Evolutionary conservation across 2,888 invertebrate species (phyloP), one percentile per base, ranked within the genome.

Genomic region (Platynereis dumerilii): DNA sequence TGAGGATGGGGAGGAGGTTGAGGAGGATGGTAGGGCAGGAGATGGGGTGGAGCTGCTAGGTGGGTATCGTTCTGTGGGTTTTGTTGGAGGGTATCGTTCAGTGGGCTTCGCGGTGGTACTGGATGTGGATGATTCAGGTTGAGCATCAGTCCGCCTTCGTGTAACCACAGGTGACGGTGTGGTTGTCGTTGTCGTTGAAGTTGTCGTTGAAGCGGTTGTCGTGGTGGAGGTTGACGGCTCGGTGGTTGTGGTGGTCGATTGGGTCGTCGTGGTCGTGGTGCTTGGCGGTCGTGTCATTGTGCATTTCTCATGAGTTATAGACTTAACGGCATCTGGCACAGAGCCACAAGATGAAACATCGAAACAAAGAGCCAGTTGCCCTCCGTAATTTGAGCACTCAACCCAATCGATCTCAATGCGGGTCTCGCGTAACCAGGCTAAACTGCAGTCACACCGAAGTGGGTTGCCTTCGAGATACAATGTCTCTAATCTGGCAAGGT

Each of bases 381-480:
- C 56, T 15, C 42, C 39, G 15, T n/a, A 7, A 7, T 17, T 17
- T 17, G 26, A 12, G 52, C 68, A 68, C 22, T 52, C 55, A 15
- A 55, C 54, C 65, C 65, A 68, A 58, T 68, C 68, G n/a, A 65
- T 15, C 22, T 45, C n/a, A 0, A 68, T 53, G 2, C 24, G 26
- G 1, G 34, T 28, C 15, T 12, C 20, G 17, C 68, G 26, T 45
- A 68, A 44, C 68, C 68, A 68, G 10, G 65, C 65, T 26, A 68
- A 42, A n/a, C 39, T 39, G 42, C 68, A 68, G 29, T 65, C 68
- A 62, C 68, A 68, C 20, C 20, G 29, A 34, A 65, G 34, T 17
- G 68, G 68, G 56, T 68, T 68, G 10, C 68, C 68, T 17, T 60
- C 44, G 7, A 68, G 45, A 0, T 26, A 34, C 10, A 68, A 24